Percentiles rank a stretch among this genome's conserved stretches.
phyloP scores from a whole-genome alignment of 1,140 invertebrate species.

The Hycleus phaleratus region DNA sequence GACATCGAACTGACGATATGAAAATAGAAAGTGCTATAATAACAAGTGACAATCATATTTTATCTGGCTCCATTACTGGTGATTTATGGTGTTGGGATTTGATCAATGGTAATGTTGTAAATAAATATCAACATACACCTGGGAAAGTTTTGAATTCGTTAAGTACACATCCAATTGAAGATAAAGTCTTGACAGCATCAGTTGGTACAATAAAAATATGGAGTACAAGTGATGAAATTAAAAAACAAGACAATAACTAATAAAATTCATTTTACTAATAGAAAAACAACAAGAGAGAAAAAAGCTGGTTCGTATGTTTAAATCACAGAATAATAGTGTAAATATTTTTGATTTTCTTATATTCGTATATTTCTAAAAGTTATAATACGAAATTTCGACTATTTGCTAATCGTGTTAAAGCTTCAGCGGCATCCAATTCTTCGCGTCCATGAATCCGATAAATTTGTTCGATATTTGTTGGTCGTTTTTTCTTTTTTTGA shows the following conservation, averaged over 20 bases:
- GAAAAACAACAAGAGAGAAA: too few relatives aligned
- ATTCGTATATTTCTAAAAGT: background rate
- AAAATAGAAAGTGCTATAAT: slow-evolving; percentile 80
- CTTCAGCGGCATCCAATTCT: slow-evolving; percentile 62
- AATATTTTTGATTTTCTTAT: background rate
- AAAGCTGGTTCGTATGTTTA: too few relatives aligned
- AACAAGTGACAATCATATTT: slow-evolving; percentile 69
- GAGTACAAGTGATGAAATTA: slow-evolving; percentile 20
- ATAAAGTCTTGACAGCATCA: slow-evolving; percentile 58
- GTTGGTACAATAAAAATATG: slow-evolving; percentile 56
- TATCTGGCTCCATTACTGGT: slow-evolving; percentile 84
- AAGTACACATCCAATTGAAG: slow-evolving; percentile 62
- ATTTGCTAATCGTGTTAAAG: slow-evolving; percentile 50
- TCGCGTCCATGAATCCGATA: slow-evolving; percentile 48
- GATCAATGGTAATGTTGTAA: slow-evolving; percentile 58
- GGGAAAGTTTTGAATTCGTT: slow-evolving; percentile 56
- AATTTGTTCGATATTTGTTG: background rate
- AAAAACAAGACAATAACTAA: background rate
- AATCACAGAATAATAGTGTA: too few relatives aligned
- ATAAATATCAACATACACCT: slow-evolving; percentile 42
- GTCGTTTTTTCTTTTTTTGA: slow-evolving; percentile 23
- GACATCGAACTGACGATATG: slow-evolving; percentile 71
- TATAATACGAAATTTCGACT: slow-evolving; percentile 12
- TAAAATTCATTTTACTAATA: too few relatives aligned
- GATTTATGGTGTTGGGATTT: slow-evolving; percentile 84